Evolutionary conservation across 2,888 invertebrate species (phyloP), one percentile per base, ranked within the genome.

Genomic region (Galerucella pusilla): DNA sequence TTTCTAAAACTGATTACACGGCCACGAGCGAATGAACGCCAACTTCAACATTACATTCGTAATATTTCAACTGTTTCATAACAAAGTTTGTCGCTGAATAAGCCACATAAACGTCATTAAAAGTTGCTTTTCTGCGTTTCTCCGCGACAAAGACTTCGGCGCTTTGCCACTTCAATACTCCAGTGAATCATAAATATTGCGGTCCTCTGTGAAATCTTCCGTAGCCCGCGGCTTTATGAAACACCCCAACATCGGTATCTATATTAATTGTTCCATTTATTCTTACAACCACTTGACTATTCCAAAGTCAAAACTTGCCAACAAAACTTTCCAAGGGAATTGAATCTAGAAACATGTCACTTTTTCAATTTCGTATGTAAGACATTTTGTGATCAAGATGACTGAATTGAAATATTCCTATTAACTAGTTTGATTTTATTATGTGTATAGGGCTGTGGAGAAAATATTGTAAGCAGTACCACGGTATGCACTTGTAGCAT

Each of bases 21-120:
- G 76, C 76, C 75, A 68, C 57, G 45, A 72, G 74, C 71, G 64
- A 73, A 65, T 16, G 49, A 54, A 70, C 68, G 14, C 20, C 42
- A 77, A 75, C 76, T 77, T 72, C 75, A 68, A 68, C 77, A 74
- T 79, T 75, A 75, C 77, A 79, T 78, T 78, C 68, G 78, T 80
- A 79, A 81, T 79, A 79, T 80, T 81, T 80, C 81, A 80, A 77
- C 76, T 78, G 79, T 79, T 79, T 73, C 66, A 75, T 78, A 79
- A 80, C 82, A 82, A 82, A 82, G 80, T 82, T 82, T 80, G 77
- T 73, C 79, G 78, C 79, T 76, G 80, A 80, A 78, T 79, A 81
- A 81, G 80, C 81, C 83, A 80, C 81, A 81, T 81, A 81, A 82
- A 82, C 77, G 82, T 81, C 81, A 82, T 81, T 81, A 81, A 81